Percentiles rank a stretch among this genome's conserved stretches.
Conservation (phyloP, 2,888 invertebrate species). For the Encarsia formosa region DNA sequence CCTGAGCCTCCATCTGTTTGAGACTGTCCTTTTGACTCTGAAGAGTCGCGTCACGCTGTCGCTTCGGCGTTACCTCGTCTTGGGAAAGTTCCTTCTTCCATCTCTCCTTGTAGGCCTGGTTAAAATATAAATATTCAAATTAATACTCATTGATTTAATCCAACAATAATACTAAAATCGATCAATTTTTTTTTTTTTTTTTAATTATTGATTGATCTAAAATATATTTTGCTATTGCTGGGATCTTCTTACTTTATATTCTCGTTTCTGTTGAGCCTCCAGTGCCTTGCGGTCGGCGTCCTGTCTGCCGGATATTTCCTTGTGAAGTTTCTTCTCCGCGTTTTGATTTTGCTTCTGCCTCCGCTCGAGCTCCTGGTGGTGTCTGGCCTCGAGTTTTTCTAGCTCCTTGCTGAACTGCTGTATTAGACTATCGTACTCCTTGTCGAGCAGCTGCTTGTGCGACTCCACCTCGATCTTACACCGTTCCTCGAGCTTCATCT, state of each 20-base stretch:
- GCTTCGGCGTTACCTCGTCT: constrained; percentile 87
- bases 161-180: background rate
- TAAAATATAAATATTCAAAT: background rate
- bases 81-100: constrained; percentile 92
- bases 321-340: constrained; percentile 88
- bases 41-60: constrained; percentile 84
- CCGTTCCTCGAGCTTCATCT: constrained; percentile 84
- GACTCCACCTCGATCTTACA: constrained; percentile 96
- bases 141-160: background rate
- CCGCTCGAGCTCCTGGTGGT: constrained; percentile 73
- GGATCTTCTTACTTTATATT: constrained; percentile 72
- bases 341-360: constrained; percentile 82
- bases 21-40: constrained; percentile 90
- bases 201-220: background rate
- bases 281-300: constrained; percentile 90
- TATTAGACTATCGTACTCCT: constrained; percentile 91
- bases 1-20: constrained; percentile 86
- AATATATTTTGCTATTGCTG: too few species aligned
- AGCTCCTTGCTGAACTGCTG: constrained; percentile 90
- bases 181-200: too few species aligned
- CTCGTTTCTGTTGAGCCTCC: constrained; percentile 89
- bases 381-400: constrained; percentile 77
- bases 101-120: constrained; percentile 80
- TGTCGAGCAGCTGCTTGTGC: constrained; percentile 90
- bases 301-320: constrained; percentile 85